These are phyloP conservation scores for Drosophila picticornis DNA, from an alignment of 2,888 invertebrate species.

Conservation along the genomic window DNA sequence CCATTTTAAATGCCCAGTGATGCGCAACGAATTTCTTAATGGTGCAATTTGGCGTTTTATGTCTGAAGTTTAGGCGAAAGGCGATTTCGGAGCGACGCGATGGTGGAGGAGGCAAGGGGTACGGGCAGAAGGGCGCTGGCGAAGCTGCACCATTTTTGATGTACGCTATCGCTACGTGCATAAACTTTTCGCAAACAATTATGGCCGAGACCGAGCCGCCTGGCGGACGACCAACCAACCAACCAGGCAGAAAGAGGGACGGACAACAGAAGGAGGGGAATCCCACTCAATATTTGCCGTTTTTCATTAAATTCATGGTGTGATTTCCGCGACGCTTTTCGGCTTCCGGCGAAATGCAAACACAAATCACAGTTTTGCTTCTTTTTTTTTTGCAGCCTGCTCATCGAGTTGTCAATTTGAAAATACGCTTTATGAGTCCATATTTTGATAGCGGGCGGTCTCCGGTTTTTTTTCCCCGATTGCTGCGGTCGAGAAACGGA, in stretches of 20 bases:
- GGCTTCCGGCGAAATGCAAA: slow-evolving; percentile 66
- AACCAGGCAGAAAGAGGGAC: slow-evolving; percentile 32
- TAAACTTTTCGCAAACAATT: slow-evolving; percentile 81
- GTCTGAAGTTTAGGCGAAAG: slow-evolving; percentile 78
- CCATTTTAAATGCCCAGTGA: slow-evolving; percentile 83
- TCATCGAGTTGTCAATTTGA: slow-evolving; percentile 51
- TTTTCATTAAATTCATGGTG: slow-evolving; percentile 80
- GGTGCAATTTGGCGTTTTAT: slow-evolving; percentile 83
- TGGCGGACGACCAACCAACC: slow-evolving; percentile 45
- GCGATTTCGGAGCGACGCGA: slow-evolving; percentile 53
- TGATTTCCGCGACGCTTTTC: slow-evolving; percentile 69
- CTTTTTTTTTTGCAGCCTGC: not conserved
- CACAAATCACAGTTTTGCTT: slow-evolving; percentile 54
- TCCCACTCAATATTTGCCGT: slow-evolving; percentile 64
- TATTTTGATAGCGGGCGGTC: slow-evolving; percentile 42
- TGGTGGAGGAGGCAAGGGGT: not conserved
- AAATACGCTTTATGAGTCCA: slow-evolving; percentile 43
- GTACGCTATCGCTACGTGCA: slow-evolving; percentile 78
- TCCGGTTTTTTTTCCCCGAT: not conserved
- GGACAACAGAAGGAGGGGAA: not conserved
- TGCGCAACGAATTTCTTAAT: slow-evolving; percentile 85
- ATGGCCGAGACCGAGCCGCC: slow-evolving; percentile 49
- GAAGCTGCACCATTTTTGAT: slow-evolving; percentile 66
- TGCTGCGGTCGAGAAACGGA: slow-evolving; percentile 11
- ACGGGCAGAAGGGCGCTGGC: not conserved